These are phyloP conservation scores for Hypena proboscidalis DNA, from an alignment of 2,888 invertebrate genomes.

Conservation along the genomic window DNA sequence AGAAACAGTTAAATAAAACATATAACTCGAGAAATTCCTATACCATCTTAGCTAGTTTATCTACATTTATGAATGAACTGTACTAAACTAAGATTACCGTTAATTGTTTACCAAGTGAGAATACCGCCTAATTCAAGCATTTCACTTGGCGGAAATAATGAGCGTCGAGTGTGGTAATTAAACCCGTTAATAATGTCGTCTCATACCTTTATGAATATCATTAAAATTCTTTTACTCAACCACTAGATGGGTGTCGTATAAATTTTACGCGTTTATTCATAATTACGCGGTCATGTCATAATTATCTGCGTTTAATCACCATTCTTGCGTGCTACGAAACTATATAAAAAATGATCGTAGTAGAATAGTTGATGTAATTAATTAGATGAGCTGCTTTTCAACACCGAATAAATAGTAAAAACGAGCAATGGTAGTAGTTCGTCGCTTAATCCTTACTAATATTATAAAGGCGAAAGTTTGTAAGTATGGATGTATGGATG, in stretches of 20 bases:
- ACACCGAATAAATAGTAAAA: too few species aligned
- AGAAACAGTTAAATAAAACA: too few species aligned
- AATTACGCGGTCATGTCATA: slow-evolving; percentile 6
- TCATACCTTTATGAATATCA: slow-evolving; percentile 10
- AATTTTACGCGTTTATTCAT: slow-evolving; percentile 1
- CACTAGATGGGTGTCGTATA: slow-evolving; percentile 1
- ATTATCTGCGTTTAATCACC: not conserved
- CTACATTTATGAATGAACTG: too few species aligned
- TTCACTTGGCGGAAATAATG: slow-evolving; percentile 16
- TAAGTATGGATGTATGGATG: too few species aligned
- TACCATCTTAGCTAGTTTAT: too few species aligned
- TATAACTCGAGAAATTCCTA: too few species aligned
- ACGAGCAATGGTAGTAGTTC: too few species aligned
- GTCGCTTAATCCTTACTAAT: too few species aligned
- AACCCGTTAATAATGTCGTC: slow-evolving; percentile 2
- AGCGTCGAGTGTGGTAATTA: slow-evolving; percentile 4
- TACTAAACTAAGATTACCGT: too few species aligned
- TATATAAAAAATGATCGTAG: not conserved
- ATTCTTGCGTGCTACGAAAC: not conserved
- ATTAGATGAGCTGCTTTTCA: too few species aligned
- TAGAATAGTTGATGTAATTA: not conserved
- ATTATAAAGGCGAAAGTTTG: too few species aligned
- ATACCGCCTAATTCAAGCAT: slow-evolving; percentile 4
- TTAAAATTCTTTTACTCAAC: slow-evolving; percentile 8
- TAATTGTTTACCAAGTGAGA: not conserved